Percentiles rank a stretch among this genome's conserved stretches.
These are phyloP conservation scores for Dasyurus viverrinus DNA, from an alignment of 2,113 vertebrate species.

Conservation along the genomic window DNA sequence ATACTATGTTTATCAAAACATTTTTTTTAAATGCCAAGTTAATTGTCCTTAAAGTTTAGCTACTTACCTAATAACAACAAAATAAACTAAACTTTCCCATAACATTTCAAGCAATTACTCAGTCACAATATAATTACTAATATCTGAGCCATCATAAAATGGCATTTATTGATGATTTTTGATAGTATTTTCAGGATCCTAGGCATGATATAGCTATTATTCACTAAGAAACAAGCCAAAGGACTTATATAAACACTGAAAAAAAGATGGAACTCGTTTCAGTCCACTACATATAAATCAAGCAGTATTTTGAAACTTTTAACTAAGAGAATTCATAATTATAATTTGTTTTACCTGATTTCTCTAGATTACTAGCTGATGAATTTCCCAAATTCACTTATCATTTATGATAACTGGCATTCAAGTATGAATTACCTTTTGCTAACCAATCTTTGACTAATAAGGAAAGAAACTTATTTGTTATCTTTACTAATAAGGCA, in stretches of 20 bases:
- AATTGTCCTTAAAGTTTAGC: not conserved
- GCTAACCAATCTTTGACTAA: not conserved
- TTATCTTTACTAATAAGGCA: not conserved
- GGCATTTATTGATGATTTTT: not conserved
- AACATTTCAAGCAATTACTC: not conserved
- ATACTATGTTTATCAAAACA: slow-evolving; percentile 29
- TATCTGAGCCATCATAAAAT: not conserved
- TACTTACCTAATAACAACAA: slow-evolving; percentile 32
- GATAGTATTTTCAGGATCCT: not conserved
- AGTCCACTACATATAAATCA: not conserved
- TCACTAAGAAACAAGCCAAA: not conserved
- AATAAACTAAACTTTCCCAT: not conserved
- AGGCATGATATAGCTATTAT: not conserved
- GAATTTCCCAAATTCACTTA: not conserved
- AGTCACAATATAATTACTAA: not conserved
- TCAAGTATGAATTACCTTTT: not conserved
- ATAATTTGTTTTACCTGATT: not conserved
- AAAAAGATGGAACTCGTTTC: not conserved
- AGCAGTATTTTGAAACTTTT: not conserved
- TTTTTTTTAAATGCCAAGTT: slow-evolving; percentile 27
- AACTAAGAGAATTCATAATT: not conserved
- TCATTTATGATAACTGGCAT: not conserved
- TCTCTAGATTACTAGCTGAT: not conserved
- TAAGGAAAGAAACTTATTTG: not conserved
- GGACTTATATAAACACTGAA: not conserved